phyloP scores from a whole-genome alignment of 2,797 vertebrate genomes.

The Macroramphosus scolopax region DNA sequence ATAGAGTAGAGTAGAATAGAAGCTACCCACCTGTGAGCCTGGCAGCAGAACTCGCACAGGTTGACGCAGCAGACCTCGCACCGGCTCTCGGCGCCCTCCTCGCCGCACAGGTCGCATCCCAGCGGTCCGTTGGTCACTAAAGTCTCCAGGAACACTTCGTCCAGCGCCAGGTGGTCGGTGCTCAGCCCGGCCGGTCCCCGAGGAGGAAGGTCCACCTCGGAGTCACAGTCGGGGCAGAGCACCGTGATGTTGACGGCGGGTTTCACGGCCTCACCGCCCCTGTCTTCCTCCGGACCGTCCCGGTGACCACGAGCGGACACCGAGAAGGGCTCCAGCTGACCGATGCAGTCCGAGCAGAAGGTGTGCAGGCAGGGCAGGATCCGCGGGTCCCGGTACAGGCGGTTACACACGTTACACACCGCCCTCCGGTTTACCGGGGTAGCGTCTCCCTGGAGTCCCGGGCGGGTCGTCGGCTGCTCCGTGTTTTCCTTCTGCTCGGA shows the following conservation, averaged over 20 bases:
- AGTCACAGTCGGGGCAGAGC: constrained; percentile 87
- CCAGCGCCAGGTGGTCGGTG: constrained; percentile 85
- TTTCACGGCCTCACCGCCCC: background rate
- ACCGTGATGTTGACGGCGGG: constrained; percentile 60
- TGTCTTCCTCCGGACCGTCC: background rate
- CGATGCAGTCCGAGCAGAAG: constrained; percentile 84
- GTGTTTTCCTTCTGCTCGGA: constrained; percentile 17
- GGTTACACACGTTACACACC: constrained; percentile 78
- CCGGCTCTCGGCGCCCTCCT: constrained; percentile 80
- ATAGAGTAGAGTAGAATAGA: background rate
- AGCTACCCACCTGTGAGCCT: constrained; percentile 86
- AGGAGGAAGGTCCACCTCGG: constrained; percentile 83
- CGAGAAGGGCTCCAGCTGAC: constrained; percentile 78
- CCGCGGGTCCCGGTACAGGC: constrained; percentile 80
- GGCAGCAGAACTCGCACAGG: constrained; percentile 91
- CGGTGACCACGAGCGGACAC: constrained; percentile 25
- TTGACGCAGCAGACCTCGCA: constrained; percentile 85
- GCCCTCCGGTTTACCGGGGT: constrained; percentile 52
- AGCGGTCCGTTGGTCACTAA: constrained; percentile 71
- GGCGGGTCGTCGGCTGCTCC: background rate
- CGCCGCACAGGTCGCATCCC: constrained; percentile 87
- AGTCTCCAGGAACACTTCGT: constrained; percentile 82
- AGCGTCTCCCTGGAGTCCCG: background rate
- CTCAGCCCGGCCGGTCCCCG: constrained; percentile 80
- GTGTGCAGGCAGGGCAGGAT: constrained; percentile 89